These are phyloP conservation scores for Cotesia typhae DNA, from an alignment of 1,140 invertebrate species.

Conservation along the genomic window DNA sequence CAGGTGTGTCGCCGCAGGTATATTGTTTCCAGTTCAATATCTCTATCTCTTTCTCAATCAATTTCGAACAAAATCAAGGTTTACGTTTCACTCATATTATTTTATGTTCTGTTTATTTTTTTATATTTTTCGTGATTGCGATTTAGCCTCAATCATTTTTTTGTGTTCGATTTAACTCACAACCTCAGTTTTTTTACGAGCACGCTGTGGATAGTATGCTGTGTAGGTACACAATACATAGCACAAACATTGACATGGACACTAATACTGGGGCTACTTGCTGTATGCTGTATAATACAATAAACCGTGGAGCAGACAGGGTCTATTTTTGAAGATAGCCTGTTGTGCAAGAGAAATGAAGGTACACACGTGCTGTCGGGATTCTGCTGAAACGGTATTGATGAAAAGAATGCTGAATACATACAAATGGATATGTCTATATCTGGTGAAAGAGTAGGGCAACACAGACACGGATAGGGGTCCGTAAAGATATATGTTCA, in stretches of 20 bases:
- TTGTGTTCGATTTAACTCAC: conserved; percentile 12
- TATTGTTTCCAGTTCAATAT: background rate
- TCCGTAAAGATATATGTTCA: background rate
- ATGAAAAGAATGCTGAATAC: conserved; percentile 8
- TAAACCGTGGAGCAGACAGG: background rate
- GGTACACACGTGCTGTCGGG: conserved; percentile 18
- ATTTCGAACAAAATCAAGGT: conserved; percentile 21
- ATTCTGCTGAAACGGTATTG: conserved; percentile 17
- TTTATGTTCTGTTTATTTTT: background rate
- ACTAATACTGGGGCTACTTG: too few relatives aligned
- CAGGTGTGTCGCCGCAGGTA: conserved; percentile 15
- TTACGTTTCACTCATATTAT: conserved; percentile 1
- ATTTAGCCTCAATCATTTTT: conserved; percentile 6
- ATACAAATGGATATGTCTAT: too few relatives aligned
- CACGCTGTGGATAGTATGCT: background rate
- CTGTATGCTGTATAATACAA: background rate
- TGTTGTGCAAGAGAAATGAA: conserved; percentile 21
- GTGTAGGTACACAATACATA: too few relatives aligned
- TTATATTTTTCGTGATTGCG: conserved; percentile 12
- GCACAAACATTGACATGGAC: too few relatives aligned
- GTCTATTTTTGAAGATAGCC: conserved; percentile 7
- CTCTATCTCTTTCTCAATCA: conserved; percentile 14
- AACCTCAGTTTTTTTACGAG: background rate
- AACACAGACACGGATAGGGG: background rate
- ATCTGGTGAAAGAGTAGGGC: background rate